Evolutionary conservation across 2,888 invertebrate species (phyloP).

Genomic region (Eremobia ochroleuca): DNA sequence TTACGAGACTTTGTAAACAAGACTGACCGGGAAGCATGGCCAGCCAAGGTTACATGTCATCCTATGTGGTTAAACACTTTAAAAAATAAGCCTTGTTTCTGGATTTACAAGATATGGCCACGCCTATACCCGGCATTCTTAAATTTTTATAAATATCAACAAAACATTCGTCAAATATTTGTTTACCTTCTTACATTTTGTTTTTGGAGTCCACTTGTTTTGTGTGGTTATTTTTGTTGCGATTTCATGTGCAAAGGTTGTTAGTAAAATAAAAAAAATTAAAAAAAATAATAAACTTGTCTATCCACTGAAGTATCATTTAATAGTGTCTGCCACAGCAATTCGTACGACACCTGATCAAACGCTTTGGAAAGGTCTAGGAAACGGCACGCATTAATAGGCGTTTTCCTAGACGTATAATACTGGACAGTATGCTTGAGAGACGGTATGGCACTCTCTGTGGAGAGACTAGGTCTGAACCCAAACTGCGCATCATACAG

Average conservation of each 20-base stretch:
- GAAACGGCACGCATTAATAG: too few relatives aligned
- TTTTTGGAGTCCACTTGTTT: constrained; percentile 76
- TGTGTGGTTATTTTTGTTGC: constrained; percentile 69
- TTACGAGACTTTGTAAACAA: constrained; percentile 10
- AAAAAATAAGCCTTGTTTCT: constrained; percentile 38
- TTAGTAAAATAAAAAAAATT: constrained; percentile 16
- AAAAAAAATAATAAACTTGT: constrained; percentile 14
- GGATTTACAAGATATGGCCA: constrained; percentile 61
- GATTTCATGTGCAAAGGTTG: constrained; percentile 7
- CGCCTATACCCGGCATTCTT: constrained; percentile 69
- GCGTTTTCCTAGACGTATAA: too few relatives aligned
- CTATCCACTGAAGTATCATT: too few relatives aligned
- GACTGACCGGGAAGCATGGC: constrained; percentile 42
- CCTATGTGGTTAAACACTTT: constrained; percentile 32
- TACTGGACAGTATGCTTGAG: too few relatives aligned
- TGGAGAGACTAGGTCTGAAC: too few relatives aligned
- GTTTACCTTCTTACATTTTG: constrained; percentile 68
- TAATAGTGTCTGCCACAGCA: too few relatives aligned
- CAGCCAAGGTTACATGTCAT: constrained; percentile 23
- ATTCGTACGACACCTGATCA: too few relatives aligned
- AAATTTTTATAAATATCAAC: constrained; percentile 56
- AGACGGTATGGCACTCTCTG: too few relatives aligned
- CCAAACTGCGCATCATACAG: too few relatives aligned
- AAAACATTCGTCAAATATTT: constrained; percentile 53
- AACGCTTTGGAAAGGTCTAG: too few relatives aligned